Conservation (phyloP, 2,113 vertebrate species). For the Barnardius zonarius region DNA sequence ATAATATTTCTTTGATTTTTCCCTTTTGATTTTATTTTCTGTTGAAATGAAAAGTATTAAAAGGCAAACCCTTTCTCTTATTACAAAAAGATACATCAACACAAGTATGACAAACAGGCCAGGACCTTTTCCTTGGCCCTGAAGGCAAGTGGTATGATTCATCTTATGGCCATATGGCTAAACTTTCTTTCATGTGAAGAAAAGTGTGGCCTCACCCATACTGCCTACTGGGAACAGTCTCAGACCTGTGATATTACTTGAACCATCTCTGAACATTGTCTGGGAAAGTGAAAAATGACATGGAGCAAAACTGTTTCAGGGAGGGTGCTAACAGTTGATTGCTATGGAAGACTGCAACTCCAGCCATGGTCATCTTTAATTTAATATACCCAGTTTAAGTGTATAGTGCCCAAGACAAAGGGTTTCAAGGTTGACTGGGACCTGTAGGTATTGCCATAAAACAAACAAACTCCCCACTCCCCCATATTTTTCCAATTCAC, state of each 20-base stretch:
- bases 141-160: conserved; percentile 15
- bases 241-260: background rate
- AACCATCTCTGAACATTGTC: background rate
- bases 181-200: background rate
- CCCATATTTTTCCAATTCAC: background rate
- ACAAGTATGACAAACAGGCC: background rate
- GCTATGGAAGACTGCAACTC: background rate
- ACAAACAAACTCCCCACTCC: background rate
- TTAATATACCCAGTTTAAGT: background rate
- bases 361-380: background rate
- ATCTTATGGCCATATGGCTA: background rate
- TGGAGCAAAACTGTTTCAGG: background rate
- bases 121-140: background rate
- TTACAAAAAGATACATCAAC: background rate
- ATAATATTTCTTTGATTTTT: conserved; percentile 23
- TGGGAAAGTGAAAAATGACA: background rate
- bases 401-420: background rate
- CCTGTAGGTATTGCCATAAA: background rate
- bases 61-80: background rate
- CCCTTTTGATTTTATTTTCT: background rate
- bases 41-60: background rate
- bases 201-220: background rate
- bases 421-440: background rate
- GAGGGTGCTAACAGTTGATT: background rate
- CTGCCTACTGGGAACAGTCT: background rate